Percentiles rank a stretch among this genome's conserved stretches.
Evolutionary conservation across 2,888 invertebrate species (phyloP).

Genomic region (Lepetodrilus schrolli): DNA sequence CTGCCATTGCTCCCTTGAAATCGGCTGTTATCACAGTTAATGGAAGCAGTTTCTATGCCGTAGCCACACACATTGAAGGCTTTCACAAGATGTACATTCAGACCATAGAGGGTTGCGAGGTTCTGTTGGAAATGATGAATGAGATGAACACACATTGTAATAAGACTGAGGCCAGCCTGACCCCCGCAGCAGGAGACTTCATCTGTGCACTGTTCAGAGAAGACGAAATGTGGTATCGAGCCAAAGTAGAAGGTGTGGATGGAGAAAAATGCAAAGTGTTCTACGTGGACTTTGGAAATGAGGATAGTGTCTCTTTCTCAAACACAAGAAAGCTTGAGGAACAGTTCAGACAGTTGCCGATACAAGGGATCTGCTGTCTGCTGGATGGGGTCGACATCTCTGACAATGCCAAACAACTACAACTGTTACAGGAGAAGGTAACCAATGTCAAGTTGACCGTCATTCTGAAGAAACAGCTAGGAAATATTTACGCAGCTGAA

Average conservation of each 20-base stretch:
- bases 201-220: conserved; percentile 42
- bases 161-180: background rate
- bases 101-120: background rate
- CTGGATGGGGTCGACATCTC: background rate
- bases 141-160: background rate
- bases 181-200: conserved; percentile 41
- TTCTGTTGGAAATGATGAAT: background rate
- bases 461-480: no score
- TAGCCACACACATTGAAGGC: background rate
- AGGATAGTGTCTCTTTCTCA: conserved; percentile 35
- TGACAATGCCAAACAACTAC: no score
- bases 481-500: no score
- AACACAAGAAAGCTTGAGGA: background rate
- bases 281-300: conserved; percentile 71
- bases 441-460: no score
- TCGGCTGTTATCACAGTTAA: background rate
- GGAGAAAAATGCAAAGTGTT: conserved; percentile 37
- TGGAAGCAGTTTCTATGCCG: background rate
- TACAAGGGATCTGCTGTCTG: background rate
- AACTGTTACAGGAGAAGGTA: no score
- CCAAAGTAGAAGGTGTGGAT: conserved; percentile 41
- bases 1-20: no score
- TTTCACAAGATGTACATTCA: background rate
- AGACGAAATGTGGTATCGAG: conserved; percentile 59
- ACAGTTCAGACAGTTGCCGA: background rate